Percentiles rank a stretch among this genome's conserved stretches.
phyloP scores from a whole-genome alignment of 2,888 invertebrate genomes.

The Teleiodes luculella region DNA sequence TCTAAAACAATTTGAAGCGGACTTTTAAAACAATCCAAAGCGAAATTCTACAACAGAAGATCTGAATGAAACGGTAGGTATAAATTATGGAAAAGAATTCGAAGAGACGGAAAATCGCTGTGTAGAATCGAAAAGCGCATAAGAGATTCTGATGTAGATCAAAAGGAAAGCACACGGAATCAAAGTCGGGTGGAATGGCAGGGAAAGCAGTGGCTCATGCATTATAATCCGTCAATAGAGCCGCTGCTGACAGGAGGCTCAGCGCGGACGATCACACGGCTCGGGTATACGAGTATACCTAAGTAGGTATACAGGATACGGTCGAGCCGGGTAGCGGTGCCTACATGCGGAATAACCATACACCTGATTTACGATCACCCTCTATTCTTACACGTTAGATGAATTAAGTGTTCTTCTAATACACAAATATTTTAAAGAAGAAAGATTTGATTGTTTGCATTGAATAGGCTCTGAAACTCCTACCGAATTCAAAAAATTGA shows the following conservation, averaged over 20 bases:
- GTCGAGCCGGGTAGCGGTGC: not conserved
- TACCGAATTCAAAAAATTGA: too few relatives aligned
- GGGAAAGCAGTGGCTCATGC: slow-evolving; percentile 3
- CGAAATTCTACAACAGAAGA: not conserved
- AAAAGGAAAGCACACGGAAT: slow-evolving; percentile 5
- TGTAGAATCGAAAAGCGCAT: not conserved
- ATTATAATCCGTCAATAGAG: slow-evolving; percentile 12
- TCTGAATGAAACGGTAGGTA: not conserved
- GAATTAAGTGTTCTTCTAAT: too few relatives aligned
- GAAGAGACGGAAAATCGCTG: not conserved
- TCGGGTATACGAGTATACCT: not conserved
- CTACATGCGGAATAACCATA: not conserved
- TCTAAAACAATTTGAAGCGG: not conserved
- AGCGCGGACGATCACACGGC: not conserved
- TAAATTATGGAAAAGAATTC: not conserved
- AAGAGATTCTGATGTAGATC: not conserved
- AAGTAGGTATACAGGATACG: too few relatives aligned
- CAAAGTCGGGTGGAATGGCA: slow-evolving; percentile 9
- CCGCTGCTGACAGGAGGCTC: not conserved
- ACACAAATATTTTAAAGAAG: too few relatives aligned
- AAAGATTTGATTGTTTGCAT: too few relatives aligned
- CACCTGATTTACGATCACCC: not conserved
- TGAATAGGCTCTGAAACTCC: too few relatives aligned
- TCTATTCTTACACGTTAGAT: not conserved
- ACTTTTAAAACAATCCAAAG: not conserved